Base-by-base conservation (phyloP, 1,140 invertebrate species). In the Sitophilus oryzae region DNA sequence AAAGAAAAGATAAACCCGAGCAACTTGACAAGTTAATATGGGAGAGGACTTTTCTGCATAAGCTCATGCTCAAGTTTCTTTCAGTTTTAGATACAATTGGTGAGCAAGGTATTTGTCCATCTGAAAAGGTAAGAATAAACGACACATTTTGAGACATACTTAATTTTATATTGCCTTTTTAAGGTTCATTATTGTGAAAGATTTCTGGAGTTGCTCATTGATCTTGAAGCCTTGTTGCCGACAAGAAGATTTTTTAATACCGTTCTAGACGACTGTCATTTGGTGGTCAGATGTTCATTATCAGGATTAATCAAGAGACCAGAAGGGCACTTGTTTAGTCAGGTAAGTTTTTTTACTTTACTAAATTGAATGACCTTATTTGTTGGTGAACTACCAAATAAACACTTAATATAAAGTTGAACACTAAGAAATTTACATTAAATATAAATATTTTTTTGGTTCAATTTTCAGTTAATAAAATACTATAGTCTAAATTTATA, bases 171-270 rank as follows among this genome's bases (percentile, higher is more conserved):
- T 23, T 11, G 11, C 11, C 1, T 36, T 23, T 15, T 47, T 55
- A 48, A 84, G 71, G 73, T 90, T 22, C 78, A 80, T 53, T 98
- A 96, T 71, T 96, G 91, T 72, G 96, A 99, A 76, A 80, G 95
- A 52, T 98, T 98, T 74, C 70, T 99, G 23, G 94, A 98, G 74
- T 75, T 99, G 23, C 80, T 99, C 70, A 96, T 98, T 58, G 97
- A 99, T 71, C 76, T 99, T 44, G 94, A 98, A 71, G 92, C 95
- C 16, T 76, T 97, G 46, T 74, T 99, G 57, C 93, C 94, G 1
- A 98, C 96, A 0, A 79, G 96, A 44, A 79, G 96, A 42, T 99
- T 98, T 74, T 96, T 99, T 70, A 97, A 98, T 73, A 89, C 89
- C 0, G 82, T 99, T 0, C 78, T 99, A 66, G 94, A 98, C 74